Percentiles rank a stretch among this genome's conserved stretches.
These are phyloP conservation scores for Artibeus lituratus DNA, from an alignment of 2,797 vertebrate genomes.

Conservation along the genomic window DNA sequence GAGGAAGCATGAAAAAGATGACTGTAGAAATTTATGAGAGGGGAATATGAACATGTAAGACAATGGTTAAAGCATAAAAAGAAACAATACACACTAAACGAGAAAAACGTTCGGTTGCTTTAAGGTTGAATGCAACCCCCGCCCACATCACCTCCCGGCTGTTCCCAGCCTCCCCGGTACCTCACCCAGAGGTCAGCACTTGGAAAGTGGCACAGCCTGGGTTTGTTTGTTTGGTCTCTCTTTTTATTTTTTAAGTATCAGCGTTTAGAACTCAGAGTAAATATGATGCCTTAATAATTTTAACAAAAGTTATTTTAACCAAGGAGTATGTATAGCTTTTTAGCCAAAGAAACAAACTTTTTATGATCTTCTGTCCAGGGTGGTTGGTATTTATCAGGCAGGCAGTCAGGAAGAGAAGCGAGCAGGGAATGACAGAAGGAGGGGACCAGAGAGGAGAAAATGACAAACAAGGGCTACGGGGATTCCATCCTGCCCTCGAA, in stretches of 20 bases:
- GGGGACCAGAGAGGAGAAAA: no score
- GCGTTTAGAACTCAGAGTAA: not conserved
- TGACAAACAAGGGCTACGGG: not conserved
- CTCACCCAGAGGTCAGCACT: not conserved
- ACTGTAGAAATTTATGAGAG: not conserved
- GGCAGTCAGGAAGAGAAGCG: not conserved
- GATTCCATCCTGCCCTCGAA: not conserved
- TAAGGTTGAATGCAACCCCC: not conserved
- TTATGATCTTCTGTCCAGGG: not conserved
- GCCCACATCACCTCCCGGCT: not conserved
- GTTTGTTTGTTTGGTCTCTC: not conserved
- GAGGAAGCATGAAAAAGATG: slow-evolving; percentile 30
- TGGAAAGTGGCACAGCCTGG: not conserved
- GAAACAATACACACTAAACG: not conserved
- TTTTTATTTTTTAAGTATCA: not conserved
- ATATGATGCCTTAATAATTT: not conserved
- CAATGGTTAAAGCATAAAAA: not conserved
- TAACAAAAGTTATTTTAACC: not conserved
- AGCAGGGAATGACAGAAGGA: not conserved
- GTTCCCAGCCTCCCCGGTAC: not conserved
- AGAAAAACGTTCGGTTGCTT: not conserved
- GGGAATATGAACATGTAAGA: not conserved
- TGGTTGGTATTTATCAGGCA: not conserved
- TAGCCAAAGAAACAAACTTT: not conserved
- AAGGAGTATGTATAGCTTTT: not conserved